Evolutionary conservation across 2,113 vertebrate species (phyloP).

Genomic region (Clarias batrachus): DNA sequence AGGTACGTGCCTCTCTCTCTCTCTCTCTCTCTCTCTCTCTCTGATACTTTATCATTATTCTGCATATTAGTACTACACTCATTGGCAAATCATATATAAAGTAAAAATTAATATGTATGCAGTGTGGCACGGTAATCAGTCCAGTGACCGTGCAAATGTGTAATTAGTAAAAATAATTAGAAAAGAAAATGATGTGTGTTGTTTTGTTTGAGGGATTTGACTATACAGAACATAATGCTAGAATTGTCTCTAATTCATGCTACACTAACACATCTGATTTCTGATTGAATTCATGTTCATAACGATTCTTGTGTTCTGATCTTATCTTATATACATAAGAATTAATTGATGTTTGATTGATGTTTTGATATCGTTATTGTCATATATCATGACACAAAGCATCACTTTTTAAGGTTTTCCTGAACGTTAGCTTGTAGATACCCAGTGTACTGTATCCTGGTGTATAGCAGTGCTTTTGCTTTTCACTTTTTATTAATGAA

Average conservation of each 20-base stretch:
- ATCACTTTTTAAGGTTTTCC: background rate
- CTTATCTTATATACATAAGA: background rate
- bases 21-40: background rate
- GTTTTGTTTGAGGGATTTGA: background rate
- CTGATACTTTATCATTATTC: slow-evolving; percentile 1
- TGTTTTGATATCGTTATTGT: background rate
- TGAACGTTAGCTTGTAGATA: background rate
- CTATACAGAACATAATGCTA: background rate
- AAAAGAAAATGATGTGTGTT: background rate
- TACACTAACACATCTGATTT: background rate
- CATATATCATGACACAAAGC: background rate
- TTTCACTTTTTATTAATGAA: background rate
- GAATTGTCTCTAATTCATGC: background rate
- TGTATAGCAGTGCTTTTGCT: too few relatives aligned
- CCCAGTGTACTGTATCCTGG: too few relatives aligned
- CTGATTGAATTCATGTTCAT: background rate
- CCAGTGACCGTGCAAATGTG: background rate
- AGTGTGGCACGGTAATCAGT: background rate
- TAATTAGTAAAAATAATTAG: background rate
- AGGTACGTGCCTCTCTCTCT: slow-evolving; percentile 72
- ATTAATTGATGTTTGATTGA: background rate
- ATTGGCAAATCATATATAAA: background rate
- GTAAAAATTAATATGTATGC: background rate
- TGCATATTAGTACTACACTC: background rate
- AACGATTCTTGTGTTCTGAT: background rate